Evolutionary conservation across 1,140 invertebrate species (phyloP), one percentile per base, ranked within the genome.

Genomic region (Portunus trituberculatus): DNA sequence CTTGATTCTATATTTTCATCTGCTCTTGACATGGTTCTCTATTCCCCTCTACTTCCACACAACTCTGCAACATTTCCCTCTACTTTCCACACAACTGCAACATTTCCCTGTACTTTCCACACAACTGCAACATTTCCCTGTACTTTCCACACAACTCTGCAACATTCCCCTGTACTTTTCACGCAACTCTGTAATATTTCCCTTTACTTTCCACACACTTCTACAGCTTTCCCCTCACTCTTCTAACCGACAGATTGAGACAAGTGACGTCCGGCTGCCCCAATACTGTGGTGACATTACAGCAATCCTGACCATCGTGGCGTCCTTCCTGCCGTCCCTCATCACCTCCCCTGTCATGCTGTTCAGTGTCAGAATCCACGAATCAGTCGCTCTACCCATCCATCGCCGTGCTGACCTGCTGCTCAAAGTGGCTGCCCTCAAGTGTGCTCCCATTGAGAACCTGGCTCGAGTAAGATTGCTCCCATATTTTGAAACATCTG

Each of bases 351-450:
- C 95, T 14, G 52, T 88, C 10, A 86, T 91, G 89, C 32, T 95
- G 14, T 95, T 95, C 92, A 45, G 76, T 45, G 95, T 90, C 8
- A 45, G 93, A 14, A 93, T 95, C 39, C 95, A 95, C 39, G 95
- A 95, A 28, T 95, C 95, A 0, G 93, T 93, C n/a, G 93, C 93
- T 20, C 52, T 95, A 31, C 93, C 95, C 87, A 93, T 95, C 82
- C 95, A 95, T 46, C 92, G 95, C 28, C 92, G 95, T 12, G 93
- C 93, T 29, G 95, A 95, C 46, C 88, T 95, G 87, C 29, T 95
- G 4, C 92, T 95, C n/a, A 95, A 89, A 28, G 67, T 93, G 59
- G 96, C 95, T 67, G 90, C 93, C n/a, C 59, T 94, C 6, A 95
- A 96, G 29, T 95, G 92, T 48, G 87, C 96, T 6, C 95, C 94